phyloP scores from a whole-genome alignment of 92 coral and sea anemone species.

The Phymanthus crucifer region DNA sequence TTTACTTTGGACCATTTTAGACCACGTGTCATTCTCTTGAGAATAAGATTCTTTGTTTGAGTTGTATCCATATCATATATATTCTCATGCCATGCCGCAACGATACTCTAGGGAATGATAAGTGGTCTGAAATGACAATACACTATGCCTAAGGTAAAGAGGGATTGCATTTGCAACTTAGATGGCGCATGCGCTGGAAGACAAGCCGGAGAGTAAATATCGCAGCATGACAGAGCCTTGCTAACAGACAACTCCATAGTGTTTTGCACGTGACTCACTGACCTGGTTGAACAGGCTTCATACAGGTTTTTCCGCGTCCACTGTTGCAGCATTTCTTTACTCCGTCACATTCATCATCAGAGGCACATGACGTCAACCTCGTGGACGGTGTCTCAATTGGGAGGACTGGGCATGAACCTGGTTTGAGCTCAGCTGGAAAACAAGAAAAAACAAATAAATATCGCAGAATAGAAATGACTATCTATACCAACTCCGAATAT shows the following conservation, averaged over 20 bases:
- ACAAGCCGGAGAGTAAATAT: too few species aligned
- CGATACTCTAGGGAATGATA: not conserved
- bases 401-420: constrained; percentile 36
- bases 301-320: constrained; percentile 44
- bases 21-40: too few species aligned
- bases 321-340: constrained; percentile 43
- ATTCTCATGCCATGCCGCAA: too few species aligned
- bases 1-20: too few species aligned
- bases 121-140: not conserved
- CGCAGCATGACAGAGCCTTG: too few species aligned
- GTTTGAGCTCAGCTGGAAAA: not conserved
- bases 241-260: too few species aligned
- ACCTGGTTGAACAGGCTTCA: constrained; percentile 37
- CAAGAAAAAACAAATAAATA: not conserved
- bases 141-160: not conserved
- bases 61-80: too few species aligned
- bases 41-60: too few species aligned
- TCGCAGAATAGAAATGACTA: too few species aligned
- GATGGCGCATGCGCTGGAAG: too few species aligned
- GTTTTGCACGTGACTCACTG: not conserved
- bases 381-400: constrained; percentile 22
- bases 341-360: constrained; percentile 42
- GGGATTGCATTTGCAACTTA: too few species aligned
- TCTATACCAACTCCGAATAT: too few species aligned
- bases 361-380: constrained; percentile 26